Evolutionary conservation across 2,797 vertebrate species (phyloP).

Genomic region (Apodemus agrarius): DNA sequence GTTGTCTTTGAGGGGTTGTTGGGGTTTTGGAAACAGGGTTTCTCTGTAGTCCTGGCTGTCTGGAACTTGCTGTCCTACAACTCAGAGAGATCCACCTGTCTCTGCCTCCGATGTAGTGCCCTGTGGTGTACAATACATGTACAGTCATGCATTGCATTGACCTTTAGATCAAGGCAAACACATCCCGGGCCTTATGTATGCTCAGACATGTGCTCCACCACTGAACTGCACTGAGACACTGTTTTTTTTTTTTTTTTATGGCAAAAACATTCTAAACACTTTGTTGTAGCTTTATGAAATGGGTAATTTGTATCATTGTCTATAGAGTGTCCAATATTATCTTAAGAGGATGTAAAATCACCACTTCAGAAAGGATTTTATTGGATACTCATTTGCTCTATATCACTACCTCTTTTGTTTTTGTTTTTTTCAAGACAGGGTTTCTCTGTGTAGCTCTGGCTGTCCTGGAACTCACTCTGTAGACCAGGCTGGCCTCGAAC

Average conservation of each 20-base stretch:
- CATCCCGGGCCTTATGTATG: not conserved
- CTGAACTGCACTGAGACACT: not conserved
- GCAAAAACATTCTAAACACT: not conserved
- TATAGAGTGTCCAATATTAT: not conserved
- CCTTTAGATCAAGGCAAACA: not conserved
- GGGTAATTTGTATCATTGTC: not conserved
- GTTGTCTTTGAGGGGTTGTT: not conserved
- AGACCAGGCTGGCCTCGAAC: too few relatives aligned
- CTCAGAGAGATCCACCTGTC: not conserved
- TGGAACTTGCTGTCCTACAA: not conserved
- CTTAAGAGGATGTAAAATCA: not conserved
- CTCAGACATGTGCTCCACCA: not conserved
- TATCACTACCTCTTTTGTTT: not conserved
- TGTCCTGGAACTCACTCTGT: too few relatives aligned
- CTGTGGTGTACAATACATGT: not conserved
- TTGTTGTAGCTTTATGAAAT: not conserved
- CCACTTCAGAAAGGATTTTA: not conserved
- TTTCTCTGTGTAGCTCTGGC: too few relatives aligned
- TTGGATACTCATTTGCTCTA: not conserved
- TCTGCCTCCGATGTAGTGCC: not conserved
- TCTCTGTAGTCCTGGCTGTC: not conserved
- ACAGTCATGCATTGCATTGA: not conserved
- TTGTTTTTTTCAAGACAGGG: too few relatives aligned
- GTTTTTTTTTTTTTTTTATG: not conserved
- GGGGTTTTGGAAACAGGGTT: not conserved